Evolutionary conservation across 2,113 vertebrate species (phyloP).

Genomic region (Coptodon rendalli): DNA sequence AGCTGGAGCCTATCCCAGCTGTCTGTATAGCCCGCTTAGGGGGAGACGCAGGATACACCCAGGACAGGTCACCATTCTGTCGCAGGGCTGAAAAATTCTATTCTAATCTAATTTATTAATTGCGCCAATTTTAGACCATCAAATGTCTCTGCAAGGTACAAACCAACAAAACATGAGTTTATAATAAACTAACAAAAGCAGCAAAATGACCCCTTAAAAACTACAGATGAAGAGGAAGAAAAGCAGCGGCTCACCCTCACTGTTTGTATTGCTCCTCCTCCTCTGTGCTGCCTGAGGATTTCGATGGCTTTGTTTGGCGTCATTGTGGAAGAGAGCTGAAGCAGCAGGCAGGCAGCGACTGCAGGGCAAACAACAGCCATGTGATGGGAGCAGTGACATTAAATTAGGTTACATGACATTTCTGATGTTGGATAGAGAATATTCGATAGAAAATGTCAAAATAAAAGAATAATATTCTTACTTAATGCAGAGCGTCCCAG

Average conservation of each 20-base stretch:
- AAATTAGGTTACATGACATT: not conserved
- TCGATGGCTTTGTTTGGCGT: constrained; percentile 80
- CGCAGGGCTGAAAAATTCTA: not conserved
- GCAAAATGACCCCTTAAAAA: not conserved
- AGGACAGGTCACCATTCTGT: not conserved
- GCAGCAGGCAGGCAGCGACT: constrained; percentile 87
- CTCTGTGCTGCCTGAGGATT: constrained; percentile 76
- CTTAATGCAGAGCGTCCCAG: constrained; percentile 83
- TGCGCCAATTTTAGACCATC: not conserved
- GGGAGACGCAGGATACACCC: not conserved
- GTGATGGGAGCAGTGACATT: not conserved
- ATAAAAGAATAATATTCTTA: constrained; percentile 51
- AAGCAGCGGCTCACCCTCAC: constrained; percentile 76
- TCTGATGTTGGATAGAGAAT: not conserved
- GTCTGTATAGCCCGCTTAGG: not conserved
- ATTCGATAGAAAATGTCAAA: not conserved
- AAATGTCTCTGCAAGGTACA: not conserved
- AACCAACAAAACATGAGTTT: not conserved
- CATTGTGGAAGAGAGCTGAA: constrained; percentile 75
- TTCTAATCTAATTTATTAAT: not conserved
- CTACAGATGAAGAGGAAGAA: not conserved
- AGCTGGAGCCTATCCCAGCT: not conserved
- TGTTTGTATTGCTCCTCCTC: constrained; percentile 83
- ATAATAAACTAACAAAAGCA: not conserved
- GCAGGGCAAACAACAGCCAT: constrained; percentile 1